Evolutionary conservation across 2,797 vertebrate species (phyloP).

Genomic region (Coregonus sp.): DNA sequence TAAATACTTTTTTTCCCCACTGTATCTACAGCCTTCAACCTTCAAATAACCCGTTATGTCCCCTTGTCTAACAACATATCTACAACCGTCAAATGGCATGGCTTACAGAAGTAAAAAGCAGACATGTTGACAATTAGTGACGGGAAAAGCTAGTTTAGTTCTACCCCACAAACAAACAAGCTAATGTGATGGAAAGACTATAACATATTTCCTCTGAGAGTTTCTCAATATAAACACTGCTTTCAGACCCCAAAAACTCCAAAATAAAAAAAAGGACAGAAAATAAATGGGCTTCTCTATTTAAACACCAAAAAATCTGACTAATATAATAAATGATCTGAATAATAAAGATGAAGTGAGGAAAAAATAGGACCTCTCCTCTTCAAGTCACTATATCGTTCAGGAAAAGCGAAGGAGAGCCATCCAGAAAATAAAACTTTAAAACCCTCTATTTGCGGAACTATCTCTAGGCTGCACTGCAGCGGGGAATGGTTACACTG

Average conservation of each 20-base stretch:
- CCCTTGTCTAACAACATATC: neutral
- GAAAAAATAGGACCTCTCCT: slow-evolving; percentile 30
- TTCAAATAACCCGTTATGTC: neutral
- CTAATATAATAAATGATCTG: no score
- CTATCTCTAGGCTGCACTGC: slow-evolving; percentile 77
- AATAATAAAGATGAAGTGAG: slow-evolving; percentile 1
- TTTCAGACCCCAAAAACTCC: slow-evolving; percentile 11
- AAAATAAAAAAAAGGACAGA: slow-evolving; percentile 18
- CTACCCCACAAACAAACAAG: neutral
- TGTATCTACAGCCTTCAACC: no score
- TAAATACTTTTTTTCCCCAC: no score
- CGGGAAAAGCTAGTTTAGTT: slow-evolving; percentile 8
- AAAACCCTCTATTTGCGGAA: slow-evolving; percentile 79
- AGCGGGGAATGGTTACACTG: slow-evolving; percentile 71
- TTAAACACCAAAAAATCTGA: slow-evolving; percentile 25
- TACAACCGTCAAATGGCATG: slow-evolving; percentile 25
- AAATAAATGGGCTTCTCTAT: neutral
- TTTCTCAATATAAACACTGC: slow-evolving; percentile 38
- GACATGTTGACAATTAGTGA: neutral
- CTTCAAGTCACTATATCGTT: slow-evolving; percentile 29
- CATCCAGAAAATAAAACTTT: slow-evolving; percentile 75
- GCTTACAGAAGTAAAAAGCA: neutral
- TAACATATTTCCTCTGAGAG: slow-evolving; percentile 26
- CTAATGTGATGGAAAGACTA: no score
- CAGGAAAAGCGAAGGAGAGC: slow-evolving; percentile 39